These are phyloP conservation scores for Ceyx margarethae DNA, from an alignment of 2,113 vertebrate species.

Conservation along the genomic window DNA sequence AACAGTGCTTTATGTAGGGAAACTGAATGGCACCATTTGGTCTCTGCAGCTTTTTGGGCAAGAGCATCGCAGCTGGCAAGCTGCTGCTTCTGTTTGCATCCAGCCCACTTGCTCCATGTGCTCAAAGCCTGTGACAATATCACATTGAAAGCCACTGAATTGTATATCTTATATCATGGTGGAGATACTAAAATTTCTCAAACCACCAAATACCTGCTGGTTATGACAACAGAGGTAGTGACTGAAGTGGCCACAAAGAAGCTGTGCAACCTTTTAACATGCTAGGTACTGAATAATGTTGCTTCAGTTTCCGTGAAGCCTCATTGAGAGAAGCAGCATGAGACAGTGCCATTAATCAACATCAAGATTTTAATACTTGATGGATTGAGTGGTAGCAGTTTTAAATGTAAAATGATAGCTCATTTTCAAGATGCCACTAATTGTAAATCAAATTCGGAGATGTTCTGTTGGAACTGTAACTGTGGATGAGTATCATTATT, in stretches of 20 bases:
- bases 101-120: background rate
- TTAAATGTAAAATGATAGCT: constrained; percentile 48
- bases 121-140: background rate
- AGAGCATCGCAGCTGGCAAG: background rate
- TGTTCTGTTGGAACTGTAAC: constrained; percentile 36
- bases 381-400: constrained; percentile 40
- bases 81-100: background rate
- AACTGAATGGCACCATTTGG: rapidly evolving
- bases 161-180: background rate
- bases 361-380: constrained; percentile 54
- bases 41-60: background rate
- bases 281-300: background rate
- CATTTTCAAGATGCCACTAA: constrained; percentile 60
- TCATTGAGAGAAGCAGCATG: background rate
- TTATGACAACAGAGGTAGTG: background rate
- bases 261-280: background rate
- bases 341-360: constrained; percentile 52
- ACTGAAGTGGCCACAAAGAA: background rate
- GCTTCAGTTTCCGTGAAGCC: background rate
- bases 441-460: constrained; percentile 60
- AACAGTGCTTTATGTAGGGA: background rate
- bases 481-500: constrained; percentile 49
- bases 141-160: background rate
- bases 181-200: background rate
- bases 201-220: background rate